These are phyloP conservation scores for Melanophora roralis DNA, from an alignment of 2,888 invertebrate species.

Conservation along the genomic window DNA sequence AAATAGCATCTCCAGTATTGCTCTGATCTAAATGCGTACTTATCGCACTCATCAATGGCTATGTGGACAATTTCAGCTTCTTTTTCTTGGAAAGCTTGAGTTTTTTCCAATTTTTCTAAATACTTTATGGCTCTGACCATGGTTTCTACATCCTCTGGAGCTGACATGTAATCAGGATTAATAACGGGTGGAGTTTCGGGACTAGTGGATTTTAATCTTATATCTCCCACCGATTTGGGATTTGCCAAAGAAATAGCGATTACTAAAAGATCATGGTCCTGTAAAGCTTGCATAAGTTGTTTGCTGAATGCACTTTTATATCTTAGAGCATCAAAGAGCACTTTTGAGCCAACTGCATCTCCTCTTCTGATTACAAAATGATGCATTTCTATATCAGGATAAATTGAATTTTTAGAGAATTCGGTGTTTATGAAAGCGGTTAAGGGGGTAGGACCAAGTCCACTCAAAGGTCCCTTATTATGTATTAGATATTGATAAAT, in stretches of 20 bases:
- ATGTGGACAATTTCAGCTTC: conserved; percentile 68
- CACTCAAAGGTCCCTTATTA: conserved; percentile 47
- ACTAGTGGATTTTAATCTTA: neutral
- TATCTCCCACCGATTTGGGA: too few relatives aligned
- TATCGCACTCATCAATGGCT: conserved; percentile 69
- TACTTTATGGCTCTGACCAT: conserved; percentile 62
- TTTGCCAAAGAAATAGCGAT: neutral
- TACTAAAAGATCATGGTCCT: conserved; percentile 68
- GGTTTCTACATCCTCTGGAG: neutral
- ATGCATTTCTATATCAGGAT: conserved; percentile 79
- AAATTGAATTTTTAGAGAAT: conserved; percentile 71
- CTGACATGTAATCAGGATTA: conserved; percentile 22
- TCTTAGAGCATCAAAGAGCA: conserved; percentile 60
- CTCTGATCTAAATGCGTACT: conserved; percentile 63
- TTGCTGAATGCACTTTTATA: conserved; percentile 30
- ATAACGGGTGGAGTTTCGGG: conserved; percentile 19
- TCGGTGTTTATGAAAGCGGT: conserved; percentile 79
- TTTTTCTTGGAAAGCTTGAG: conserved; percentile 75
- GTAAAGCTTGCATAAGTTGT: conserved; percentile 24
- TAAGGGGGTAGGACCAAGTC: conserved; percentile 73
- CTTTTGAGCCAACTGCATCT: conserved; percentile 66
- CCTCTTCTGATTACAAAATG: conserved; percentile 71
- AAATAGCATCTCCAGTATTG: conserved; percentile 84
- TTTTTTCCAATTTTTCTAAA: conserved; percentile 73
- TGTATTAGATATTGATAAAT: conserved; percentile 75